phyloP scores from a whole-genome alignment of 2,797 vertebrate genomes.

The Bradypodion pumilum region DNA sequence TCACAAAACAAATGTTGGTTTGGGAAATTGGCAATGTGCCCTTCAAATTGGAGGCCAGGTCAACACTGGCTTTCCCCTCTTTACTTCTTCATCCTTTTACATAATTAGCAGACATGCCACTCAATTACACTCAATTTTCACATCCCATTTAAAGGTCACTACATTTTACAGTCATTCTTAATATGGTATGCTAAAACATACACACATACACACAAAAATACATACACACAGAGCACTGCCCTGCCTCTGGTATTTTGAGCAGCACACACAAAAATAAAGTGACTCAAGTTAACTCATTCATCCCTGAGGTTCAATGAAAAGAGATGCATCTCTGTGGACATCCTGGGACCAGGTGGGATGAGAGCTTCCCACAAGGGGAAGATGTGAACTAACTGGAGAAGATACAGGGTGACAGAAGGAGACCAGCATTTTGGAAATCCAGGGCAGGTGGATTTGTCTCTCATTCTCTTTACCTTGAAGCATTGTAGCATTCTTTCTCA shows the following conservation, averaged over 20 bases:
- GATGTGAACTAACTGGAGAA: too few species aligned
- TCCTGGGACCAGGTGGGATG: too few species aligned
- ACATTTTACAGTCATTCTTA: constrained; percentile 65
- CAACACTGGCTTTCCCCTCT: constrained; percentile 43
- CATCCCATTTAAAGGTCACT: constrained; percentile 70
- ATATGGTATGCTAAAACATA: constrained; percentile 50
- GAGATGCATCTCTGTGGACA: neutral
- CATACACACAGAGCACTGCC: neutral
- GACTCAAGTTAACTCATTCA: constrained; percentile 49
- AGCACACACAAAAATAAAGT: constrained; percentile 1
- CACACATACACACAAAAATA: too few species aligned
- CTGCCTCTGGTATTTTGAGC: constrained; percentile 30
- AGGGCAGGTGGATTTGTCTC: too few species aligned
- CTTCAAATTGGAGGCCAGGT: constrained; percentile 46
- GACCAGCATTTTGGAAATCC: too few species aligned
- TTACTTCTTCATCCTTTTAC: constrained; percentile 65
- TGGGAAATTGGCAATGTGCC: constrained; percentile 26
- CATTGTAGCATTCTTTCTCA: too few species aligned
- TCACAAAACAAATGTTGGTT: constrained; percentile 38
- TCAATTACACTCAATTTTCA: constrained; percentile 68
- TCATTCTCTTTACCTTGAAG: too few species aligned
- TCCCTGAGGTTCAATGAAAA: neutral
- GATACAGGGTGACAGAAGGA: too few species aligned
- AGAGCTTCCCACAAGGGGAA: too few species aligned
- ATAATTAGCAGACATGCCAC: constrained; percentile 69